phyloP scores from a whole-genome alignment of 2,888 invertebrate species.

The Malthinus flaveolus region DNA sequence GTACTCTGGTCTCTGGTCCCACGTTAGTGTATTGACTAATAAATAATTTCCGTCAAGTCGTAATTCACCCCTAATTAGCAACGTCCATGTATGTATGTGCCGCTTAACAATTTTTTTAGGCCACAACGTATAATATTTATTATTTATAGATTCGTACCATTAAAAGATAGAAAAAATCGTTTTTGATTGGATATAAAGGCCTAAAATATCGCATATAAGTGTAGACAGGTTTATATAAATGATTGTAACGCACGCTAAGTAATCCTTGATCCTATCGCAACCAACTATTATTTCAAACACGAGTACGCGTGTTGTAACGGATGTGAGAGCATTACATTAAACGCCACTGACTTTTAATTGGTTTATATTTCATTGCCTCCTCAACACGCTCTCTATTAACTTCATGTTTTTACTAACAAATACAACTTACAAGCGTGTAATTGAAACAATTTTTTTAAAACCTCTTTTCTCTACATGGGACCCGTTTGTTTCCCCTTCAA shows the following conservation, averaged over 20 bases:
- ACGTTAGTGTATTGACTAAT: too few relatives aligned
- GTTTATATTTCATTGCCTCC: slow-evolving; percentile 50
- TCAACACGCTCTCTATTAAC: slow-evolving; percentile 37
- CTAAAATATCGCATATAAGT: slow-evolving; percentile 8
- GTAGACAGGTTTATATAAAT: slow-evolving; percentile 43
- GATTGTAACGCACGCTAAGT: slow-evolving; percentile 47
- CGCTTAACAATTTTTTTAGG: too few relatives aligned
- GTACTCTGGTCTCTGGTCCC: too few relatives aligned
- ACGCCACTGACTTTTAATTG: slow-evolving; percentile 53
- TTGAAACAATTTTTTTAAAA: slow-evolving; percentile 32
- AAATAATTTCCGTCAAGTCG: too few relatives aligned
- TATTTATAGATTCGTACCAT: too few relatives aligned
- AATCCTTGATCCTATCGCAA: slow-evolving; percentile 42
- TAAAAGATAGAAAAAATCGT: too few relatives aligned
- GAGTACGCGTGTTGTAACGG: slow-evolving; percentile 50
- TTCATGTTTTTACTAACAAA: slow-evolving; percentile 31
- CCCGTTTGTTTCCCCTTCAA: neutral
- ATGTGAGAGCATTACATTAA: slow-evolving; percentile 51
- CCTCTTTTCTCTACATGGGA: slow-evolving; percentile 11
- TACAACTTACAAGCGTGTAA: slow-evolving; percentile 32
- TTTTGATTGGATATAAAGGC: neutral
- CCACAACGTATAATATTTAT: too few relatives aligned
- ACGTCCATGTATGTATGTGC: too few relatives aligned
- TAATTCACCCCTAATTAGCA: too few relatives aligned
- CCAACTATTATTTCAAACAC: slow-evolving; percentile 50